phyloP scores from a whole-genome alignment of 2,113 vertebrate species.

The Indri indri region DNA sequence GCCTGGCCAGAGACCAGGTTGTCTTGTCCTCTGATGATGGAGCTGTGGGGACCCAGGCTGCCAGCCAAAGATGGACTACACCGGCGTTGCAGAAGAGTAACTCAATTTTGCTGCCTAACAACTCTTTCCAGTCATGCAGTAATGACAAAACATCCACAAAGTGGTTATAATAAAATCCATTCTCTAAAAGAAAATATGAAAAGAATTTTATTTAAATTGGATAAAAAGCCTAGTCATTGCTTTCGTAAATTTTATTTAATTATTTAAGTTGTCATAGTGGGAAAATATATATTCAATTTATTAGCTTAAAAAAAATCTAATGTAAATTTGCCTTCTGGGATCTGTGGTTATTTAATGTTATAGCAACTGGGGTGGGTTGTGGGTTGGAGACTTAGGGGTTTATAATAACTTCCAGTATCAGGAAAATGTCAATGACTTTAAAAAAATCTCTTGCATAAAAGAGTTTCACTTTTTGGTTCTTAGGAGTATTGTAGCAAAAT shows the following conservation, averaged over 20 bases:
- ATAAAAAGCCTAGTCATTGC: not conserved
- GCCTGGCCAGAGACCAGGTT: not conserved
- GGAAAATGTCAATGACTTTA: conserved; percentile 3
- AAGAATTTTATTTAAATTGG: not conserved
- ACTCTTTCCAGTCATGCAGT: not conserved
- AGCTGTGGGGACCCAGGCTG: not conserved
- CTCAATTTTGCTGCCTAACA: not conserved
- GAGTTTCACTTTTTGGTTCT: not conserved
- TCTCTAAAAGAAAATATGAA: not conserved
- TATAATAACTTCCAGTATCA: not conserved
- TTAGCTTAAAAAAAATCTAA: not conserved
- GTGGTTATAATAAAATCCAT: not conserved
- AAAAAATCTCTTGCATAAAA: not conserved
- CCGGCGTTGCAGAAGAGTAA: not conserved
- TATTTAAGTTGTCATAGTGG: not conserved
- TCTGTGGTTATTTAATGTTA: not conserved
- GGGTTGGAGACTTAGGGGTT: not conserved
- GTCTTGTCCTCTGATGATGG: not conserved
- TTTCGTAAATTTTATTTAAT: not conserved
- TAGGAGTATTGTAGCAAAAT: not conserved
- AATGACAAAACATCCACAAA: not conserved
- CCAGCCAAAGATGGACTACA: not conserved
- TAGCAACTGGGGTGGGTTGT: not conserved
- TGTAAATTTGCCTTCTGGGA: not conserved
- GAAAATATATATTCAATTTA: not conserved